Base-by-base conservation (phyloP, 2,797 vertebrate species). In the Chrysocyon brachyurus region DNA sequence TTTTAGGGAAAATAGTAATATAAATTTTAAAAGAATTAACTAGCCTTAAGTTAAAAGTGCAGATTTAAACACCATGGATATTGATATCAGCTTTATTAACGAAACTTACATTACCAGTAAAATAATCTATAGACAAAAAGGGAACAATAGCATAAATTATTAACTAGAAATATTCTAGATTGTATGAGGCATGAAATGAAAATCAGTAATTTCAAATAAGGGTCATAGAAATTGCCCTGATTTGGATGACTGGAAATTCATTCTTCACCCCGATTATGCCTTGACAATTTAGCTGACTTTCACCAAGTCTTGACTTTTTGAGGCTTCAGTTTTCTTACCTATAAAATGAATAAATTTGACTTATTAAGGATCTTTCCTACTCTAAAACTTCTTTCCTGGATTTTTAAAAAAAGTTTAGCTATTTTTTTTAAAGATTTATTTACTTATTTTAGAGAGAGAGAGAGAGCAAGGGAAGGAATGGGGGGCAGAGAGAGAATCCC, bases 221-320 rank as follows among this genome's bases (percentile, higher is more conserved):
- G 6, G 1, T 1, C 14, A 0, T 0, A 90, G 33, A 9, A 49
- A 26, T 49, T 95, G 72, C 14, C 19, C 16, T 63, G 21, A 31
- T 40, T 0, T 0, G 49, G 28, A 16, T 96, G 26, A 46, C 8
- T 0, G 6, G 19, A 82, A 86, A 82, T 84, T 4, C 6, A 78
- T 5, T 33, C 91, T 15, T 91, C 8, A 84, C 11, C 19, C 5
- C 78, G 57, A 75, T 5, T 24, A 17, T 28, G 12, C 12, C 49
- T 19, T 83, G 40, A 28, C 12, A 84, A 54, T 21, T 52, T 81
- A 49, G 24, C 12, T 78, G 22, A 73, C 0, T 11, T 93, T 83
- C 46, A 31, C 2, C 19, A 96, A 52, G 72, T 96, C 94, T 97
- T 93, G 96, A 95, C 83, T 40, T 97, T 97, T 70, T n/a, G 36